These are phyloP conservation scores for Chloromyia formosa DNA, from an alignment of 2,888 invertebrate genomes.

Conservation along the genomic window DNA sequence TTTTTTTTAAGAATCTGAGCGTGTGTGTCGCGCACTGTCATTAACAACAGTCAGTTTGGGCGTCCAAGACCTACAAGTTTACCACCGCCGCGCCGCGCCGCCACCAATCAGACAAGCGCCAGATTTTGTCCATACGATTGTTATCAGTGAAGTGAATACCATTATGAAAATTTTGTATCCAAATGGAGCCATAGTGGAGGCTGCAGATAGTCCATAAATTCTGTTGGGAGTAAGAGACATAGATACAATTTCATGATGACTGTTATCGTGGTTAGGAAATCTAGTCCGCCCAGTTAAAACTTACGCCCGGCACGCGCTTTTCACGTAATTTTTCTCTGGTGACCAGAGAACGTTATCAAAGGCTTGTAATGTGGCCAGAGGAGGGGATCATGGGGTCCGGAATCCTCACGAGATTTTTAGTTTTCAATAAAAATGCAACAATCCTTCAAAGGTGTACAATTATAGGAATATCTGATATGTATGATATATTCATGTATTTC, in stretches of 20 bases:
- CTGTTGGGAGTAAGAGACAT: background rate
- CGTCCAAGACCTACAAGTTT: constrained; percentile 5
- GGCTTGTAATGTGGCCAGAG: too few species aligned
- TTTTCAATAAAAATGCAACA: background rate
- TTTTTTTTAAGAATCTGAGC: background rate
- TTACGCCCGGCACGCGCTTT: constrained; percentile 43
- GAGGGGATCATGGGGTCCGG: too few species aligned
- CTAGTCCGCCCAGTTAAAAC: background rate
- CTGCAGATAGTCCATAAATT: constrained; percentile 20
- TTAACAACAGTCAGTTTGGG: background rate
- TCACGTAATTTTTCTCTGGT: constrained; percentile 4
- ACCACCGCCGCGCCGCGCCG: too few species aligned
- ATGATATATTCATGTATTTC: too few species aligned
- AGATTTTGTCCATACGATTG: constrained; percentile 19
- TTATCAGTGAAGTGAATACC: constrained; percentile 33
- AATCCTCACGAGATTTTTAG: background rate
- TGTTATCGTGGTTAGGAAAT: background rate
- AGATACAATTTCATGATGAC: constrained; percentile 2
- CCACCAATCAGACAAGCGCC: constrained; percentile 18
- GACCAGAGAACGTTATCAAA: too few species aligned
- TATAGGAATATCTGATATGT: too few species aligned
- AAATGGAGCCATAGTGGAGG: constrained; percentile 19
- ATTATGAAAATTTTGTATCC: background rate
- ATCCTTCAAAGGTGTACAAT: background rate
- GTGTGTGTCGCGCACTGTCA: constrained; percentile 15